Conservation (phyloP, 2,888 invertebrate genomes). For the Microplitis manilae region DNA sequence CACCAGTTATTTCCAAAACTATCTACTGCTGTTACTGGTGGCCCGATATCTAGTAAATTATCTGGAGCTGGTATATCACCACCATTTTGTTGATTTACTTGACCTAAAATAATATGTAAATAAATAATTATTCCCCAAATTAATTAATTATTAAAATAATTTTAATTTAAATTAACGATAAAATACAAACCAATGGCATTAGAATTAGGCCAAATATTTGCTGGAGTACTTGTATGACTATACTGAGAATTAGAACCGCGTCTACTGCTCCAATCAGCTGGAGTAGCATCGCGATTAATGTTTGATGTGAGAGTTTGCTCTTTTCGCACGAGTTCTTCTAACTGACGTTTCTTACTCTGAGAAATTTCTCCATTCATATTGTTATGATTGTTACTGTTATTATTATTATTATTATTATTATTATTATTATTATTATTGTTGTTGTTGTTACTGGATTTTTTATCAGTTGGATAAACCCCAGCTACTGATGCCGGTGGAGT, state of each 20-base stretch:
- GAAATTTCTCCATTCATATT: slow-evolving; percentile 66
- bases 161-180: slow-evolving; percentile 2
- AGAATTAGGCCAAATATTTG: slow-evolving; percentile 63
- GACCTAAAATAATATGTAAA: slow-evolving; percentile 39
- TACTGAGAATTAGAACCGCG: slow-evolving; percentile 63
- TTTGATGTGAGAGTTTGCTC: slow-evolving; percentile 59
- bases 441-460: slow-evolving; percentile 58
- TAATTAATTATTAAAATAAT: background rate
- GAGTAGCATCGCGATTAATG: slow-evolving; percentile 59
- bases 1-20: slow-evolving; percentile 63
- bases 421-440: slow-evolving; percentile 53
- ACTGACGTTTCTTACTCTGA: slow-evolving; percentile 75
- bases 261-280: slow-evolving; percentile 61
- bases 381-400: slow-evolving; percentile 58
- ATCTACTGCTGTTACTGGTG: slow-evolving; percentile 59
- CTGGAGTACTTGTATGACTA: slow-evolving; percentile 63
- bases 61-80: slow-evolving; percentile 61
- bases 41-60: slow-evolving; percentile 63
- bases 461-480: slow-evolving; percentile 52
- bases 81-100: slow-evolving; percentile 60
- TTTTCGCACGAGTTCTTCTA: slow-evolving; percentile 79
- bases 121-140: slow-evolving; percentile 10
- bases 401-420: slow-evolving; percentile 58
- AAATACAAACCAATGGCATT: slow-evolving; percentile 56
- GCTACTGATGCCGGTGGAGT: slow-evolving; percentile 55